These are phyloP conservation scores for Pleuronectes platessa DNA, from an alignment of 2,113 vertebrate genomes.

Conservation along the genomic window DNA sequence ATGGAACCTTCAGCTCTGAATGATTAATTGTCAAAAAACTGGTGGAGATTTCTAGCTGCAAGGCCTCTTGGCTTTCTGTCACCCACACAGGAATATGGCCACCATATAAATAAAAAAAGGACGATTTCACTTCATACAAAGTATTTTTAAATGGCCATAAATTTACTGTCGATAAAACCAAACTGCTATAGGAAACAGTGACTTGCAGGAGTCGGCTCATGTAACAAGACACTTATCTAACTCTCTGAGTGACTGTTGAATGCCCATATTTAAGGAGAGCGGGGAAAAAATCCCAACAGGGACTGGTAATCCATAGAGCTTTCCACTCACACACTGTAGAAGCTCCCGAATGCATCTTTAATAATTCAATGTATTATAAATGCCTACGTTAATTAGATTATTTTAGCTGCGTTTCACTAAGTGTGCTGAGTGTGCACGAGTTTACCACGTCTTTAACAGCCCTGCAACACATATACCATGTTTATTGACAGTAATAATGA, in stretches of 20 bases:
- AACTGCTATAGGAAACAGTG: conserved; percentile 4
- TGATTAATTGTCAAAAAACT: conserved; percentile 76
- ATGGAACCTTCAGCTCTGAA: conserved; percentile 77
- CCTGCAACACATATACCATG: not conserved
- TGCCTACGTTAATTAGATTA: conserved; percentile 49
- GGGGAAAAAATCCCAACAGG: conserved; percentile 27
- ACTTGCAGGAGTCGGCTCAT: conserved; percentile 2
- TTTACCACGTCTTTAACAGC: conserved; percentile 15
- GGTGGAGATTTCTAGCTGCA: conserved; percentile 51
- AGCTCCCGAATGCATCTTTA: conserved; percentile 43
- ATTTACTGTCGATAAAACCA: not conserved
- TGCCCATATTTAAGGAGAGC: conserved; percentile 21
- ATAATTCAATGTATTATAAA: conserved; percentile 52
- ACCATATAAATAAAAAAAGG: conserved; percentile 18
- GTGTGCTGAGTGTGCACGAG: conserved; percentile 5
- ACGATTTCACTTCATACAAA: conserved; percentile 20
- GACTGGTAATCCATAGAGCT: conserved; percentile 27
- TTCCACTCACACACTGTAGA: conserved; percentile 24
- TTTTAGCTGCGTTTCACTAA: not conserved
- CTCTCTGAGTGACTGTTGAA: conserved; percentile 23
- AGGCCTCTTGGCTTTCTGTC: conserved; percentile 41
- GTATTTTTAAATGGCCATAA: conserved; percentile 4
- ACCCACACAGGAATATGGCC: conserved; percentile 8
- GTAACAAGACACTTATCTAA: conserved; percentile 25
- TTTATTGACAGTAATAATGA: not conserved